Evolutionary conservation across 2,797 vertebrate species (phyloP).

Genomic region (Rhinophrynus dorsalis): DNA sequence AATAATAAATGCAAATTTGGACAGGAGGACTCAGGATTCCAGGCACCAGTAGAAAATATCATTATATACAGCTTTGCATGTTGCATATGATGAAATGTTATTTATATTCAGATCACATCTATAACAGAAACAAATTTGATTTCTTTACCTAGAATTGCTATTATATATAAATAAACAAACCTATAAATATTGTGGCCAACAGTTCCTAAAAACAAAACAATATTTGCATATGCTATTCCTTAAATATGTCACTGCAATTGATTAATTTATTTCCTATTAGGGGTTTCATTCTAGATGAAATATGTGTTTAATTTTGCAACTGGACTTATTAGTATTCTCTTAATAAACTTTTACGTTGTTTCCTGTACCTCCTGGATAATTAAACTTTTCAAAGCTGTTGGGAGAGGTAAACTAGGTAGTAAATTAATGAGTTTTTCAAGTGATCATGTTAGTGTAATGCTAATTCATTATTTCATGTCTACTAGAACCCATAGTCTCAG

Average conservation of each 20-base stretch:
- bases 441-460: slow-evolving; percentile 7
- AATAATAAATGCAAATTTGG: too few species aligned
- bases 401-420: slow-evolving; percentile 12
- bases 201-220: too few species aligned
- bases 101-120: too few species aligned
- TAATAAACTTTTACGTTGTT: slow-evolving; percentile 13
- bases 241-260: neutral
- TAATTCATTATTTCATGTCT: neutral
- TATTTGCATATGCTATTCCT: too few species aligned
- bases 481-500: neutral
- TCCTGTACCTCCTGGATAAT: slow-evolving; percentile 7
- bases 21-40: too few species aligned
- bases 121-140: too few species aligned
- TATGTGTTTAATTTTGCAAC: neutral
- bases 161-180: too few species aligned
- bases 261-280: slow-evolving; percentile 16
- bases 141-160: too few species aligned
- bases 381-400: slow-evolving; percentile 5
- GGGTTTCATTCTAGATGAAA: neutral
- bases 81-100: too few species aligned
- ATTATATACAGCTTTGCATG: too few species aligned
- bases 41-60: too few species aligned
- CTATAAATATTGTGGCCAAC: too few species aligned
- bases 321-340: slow-evolving; percentile 4
- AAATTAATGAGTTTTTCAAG: slow-evolving; percentile 11